Evolutionary conservation across 1,140 invertebrate species (phyloP).

Genomic region (Drosophila tani): DNA sequence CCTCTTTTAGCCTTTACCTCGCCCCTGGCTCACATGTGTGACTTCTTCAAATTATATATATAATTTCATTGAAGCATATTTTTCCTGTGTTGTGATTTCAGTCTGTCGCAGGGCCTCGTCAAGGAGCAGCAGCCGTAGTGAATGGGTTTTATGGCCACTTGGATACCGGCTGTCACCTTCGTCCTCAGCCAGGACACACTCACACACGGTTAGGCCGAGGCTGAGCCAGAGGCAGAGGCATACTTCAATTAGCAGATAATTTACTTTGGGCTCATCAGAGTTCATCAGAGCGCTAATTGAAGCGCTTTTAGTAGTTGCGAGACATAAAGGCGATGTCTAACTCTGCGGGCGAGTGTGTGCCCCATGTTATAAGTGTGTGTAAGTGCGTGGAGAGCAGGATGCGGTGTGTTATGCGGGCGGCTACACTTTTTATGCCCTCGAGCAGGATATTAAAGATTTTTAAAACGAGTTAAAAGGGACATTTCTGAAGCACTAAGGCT

Average conservation of each 20-base stretch:
- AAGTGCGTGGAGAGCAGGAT: background rate
- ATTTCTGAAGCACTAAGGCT: background rate
- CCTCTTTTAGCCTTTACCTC: background rate
- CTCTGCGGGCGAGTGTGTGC: slow-evolving; percentile 31
- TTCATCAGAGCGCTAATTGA: slow-evolving; percentile 79
- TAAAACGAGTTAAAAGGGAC: background rate
- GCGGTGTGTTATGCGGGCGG: slow-evolving; percentile 8
- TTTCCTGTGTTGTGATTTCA: slow-evolving; percentile 52
- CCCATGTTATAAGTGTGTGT: background rate
- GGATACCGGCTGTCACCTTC: slow-evolving; percentile 20
- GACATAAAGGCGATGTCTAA: slow-evolving; percentile 63
- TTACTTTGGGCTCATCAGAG: slow-evolving; percentile 76
- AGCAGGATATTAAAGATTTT: background rate
- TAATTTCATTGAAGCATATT: slow-evolving; percentile 51
- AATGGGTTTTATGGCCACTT: slow-evolving; percentile 56
- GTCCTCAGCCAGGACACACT: background rate
- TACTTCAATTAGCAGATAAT: slow-evolving; percentile 81
- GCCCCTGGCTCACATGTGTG: slow-evolving; percentile 11
- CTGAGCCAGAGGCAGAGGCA: slow-evolving; percentile 27
- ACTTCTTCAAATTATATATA: slow-evolving; percentile 41
- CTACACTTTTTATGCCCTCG: slow-evolving; percentile 8
- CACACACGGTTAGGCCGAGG: slow-evolving; percentile 18
- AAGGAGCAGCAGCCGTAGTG: background rate
- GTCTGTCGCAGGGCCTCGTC: slow-evolving; percentile 1
- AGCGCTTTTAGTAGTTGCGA: slow-evolving; percentile 69